These are phyloP conservation scores for Tinamus guttatus DNA, from an alignment of 2,113 vertebrate genomes.

Conservation along the genomic window DNA sequence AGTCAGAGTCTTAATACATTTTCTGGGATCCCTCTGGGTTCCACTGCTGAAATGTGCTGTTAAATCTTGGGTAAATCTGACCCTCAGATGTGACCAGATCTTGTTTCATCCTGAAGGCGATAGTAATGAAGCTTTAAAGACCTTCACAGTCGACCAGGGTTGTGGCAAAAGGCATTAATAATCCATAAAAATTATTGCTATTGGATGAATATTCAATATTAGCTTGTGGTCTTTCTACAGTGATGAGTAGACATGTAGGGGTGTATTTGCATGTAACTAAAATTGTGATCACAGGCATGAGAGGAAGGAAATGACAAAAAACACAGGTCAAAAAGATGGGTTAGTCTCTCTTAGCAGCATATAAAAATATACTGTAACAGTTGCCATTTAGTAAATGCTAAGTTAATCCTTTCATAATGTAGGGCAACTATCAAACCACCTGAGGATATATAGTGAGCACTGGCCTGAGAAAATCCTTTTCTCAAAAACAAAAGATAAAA, in stretches of 20 bases:
- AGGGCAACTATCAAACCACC: not conserved
- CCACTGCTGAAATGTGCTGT: not conserved
- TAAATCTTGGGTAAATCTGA: not conserved
- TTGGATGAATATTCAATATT: not conserved
- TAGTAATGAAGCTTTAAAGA: not conserved
- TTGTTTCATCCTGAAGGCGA: not conserved
- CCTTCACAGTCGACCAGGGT: not conserved
- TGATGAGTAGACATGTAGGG: not conserved
- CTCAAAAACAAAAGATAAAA: not conserved
- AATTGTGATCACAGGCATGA: not conserved
- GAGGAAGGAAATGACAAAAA: not conserved
- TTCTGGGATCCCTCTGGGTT: not conserved
- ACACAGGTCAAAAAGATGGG: not conserved
- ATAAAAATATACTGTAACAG: not conserved
- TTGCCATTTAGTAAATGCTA: constrained; percentile 21
- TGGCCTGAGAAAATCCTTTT: not conserved
- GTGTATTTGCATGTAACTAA: not conserved
- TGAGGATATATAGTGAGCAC: not conserved
- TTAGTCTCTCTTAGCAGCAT: constrained; percentile 33
- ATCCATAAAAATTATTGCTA: not conserved
- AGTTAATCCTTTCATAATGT: constrained; percentile 2
- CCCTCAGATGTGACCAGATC: not conserved
- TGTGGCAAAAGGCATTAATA: not conserved
- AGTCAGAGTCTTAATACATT: not conserved
- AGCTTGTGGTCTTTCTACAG: not conserved